phyloP scores from a whole-genome alignment of 2,113 vertebrate genomes.

The Protobothrops mucrosquamatus region DNA sequence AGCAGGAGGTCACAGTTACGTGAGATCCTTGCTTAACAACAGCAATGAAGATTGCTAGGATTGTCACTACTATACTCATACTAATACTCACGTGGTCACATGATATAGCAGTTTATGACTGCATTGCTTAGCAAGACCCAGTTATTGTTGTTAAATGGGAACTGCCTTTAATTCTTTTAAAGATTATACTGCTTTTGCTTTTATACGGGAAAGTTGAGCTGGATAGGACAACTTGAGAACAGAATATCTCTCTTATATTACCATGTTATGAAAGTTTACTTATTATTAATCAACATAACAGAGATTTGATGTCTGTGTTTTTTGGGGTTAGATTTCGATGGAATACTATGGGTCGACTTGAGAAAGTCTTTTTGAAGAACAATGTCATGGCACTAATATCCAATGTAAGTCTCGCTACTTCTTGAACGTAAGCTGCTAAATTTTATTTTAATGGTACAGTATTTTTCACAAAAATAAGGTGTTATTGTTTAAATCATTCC shows the following conservation, averaged over 20 bases:
- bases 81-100: background rate
- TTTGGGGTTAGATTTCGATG: slow-evolving; percentile 82
- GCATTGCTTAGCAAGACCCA: background rate
- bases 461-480: background rate
- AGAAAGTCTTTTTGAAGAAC: slow-evolving; percentile 92
- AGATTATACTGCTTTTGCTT: background rate
- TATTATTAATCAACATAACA: background rate
- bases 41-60: background rate
- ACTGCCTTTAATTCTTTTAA: background rate
- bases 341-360: slow-evolving; percentile 89
- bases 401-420: slow-evolving; percentile 67
- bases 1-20: background rate
- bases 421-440: background rate
- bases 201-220: slow-evolving; percentile 79
- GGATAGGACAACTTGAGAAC: slow-evolving; percentile 88
- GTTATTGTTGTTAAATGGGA: background rate
- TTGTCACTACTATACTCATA: background rate
- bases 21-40: background rate
- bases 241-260: background rate
- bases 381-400: slow-evolving; percentile 90
- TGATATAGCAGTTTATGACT: background rate
- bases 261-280: background rate
- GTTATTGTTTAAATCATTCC: background rate
- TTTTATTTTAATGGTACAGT: background rate
- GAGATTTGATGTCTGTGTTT: background rate